These are phyloP conservation scores for Probosciger aterrimus DNA, from an alignment of 2,113 vertebrate species.

Conservation along the genomic window DNA sequence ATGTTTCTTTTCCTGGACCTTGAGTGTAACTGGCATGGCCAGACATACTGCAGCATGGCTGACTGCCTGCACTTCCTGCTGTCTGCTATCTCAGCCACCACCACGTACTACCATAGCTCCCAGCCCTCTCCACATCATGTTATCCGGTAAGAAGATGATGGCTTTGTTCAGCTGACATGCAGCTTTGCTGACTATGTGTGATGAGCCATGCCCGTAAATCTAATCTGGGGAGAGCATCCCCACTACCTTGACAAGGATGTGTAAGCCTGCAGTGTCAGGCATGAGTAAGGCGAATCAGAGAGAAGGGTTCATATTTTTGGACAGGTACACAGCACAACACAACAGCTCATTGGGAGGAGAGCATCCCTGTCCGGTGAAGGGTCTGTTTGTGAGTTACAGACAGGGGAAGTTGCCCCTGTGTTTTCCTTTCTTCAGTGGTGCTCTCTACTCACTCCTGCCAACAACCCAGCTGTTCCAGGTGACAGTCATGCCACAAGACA, in stretches of 20 bases:
- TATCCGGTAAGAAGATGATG: background rate
- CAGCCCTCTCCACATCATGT: background rate
- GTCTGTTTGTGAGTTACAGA: background rate
- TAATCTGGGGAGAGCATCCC: background rate
- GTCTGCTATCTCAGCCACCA: background rate
- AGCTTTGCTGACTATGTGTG: background rate
- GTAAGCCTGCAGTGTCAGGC: background rate
- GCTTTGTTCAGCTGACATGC: background rate
- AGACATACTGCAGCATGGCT: background rate
- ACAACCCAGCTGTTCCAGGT: background rate
- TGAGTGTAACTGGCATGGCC: background rate
- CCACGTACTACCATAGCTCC: accelerated
- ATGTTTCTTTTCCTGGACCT: background rate
- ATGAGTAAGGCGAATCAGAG: background rate
- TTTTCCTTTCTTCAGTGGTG: background rate
- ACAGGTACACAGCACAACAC: background rate
- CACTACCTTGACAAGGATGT: background rate
- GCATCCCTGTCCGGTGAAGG: background rate
- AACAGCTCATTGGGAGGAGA: background rate
- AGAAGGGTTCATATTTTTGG: background rate
- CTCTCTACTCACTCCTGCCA: background rate
- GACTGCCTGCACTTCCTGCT: background rate
- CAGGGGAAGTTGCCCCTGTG: background rate
- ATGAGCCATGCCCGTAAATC: background rate
- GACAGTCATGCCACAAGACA: accelerated